Evolutionary conservation across 2,113 vertebrate genomes (phyloP), one percentile per base, ranked within the genome.

Genomic region (Etheostoma spectabile): DNA sequence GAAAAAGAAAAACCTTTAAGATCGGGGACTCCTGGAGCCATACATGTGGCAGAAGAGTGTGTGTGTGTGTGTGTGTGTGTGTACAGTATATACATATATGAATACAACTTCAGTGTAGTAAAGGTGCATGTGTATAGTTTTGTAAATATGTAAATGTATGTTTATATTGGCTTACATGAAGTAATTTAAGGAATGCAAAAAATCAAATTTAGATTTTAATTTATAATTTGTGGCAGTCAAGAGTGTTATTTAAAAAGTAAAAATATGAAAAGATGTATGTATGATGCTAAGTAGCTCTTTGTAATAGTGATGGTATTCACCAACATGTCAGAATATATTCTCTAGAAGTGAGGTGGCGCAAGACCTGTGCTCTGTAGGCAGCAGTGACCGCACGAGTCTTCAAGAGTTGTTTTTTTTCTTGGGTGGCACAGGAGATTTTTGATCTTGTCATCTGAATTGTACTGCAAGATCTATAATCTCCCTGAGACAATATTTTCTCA

Each of bases 141-240:
- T 95, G 94, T 94, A 94, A 87, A 93, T 94, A 92, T 94, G 94
- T 94, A 94, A 90, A 93, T 93, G 85, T 92, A 70, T 93, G 93
- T 95, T 94, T 94, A 95, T 95, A 95, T 91, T 80, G 48, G 92
- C 93, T 91, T 92, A 92, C 88, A 91, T 92, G 77, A 93, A 94
- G 89, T 95, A 94, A 94, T 94, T 95, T 91, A 94, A 94, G 89
- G 91, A 94, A 94, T 94, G 93, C 90, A 89, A 88, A 91, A 91
- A 92, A 93, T 94, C 91, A 87, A 93, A 87, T 91, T 94, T 93
- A 94, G 89, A 94, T 91, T 94, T 92, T 95, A 93, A 95, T 94
- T 95, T 95, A 94, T 93, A 94, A 89, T 85, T 89, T 90, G 92
- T 93, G 92, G 90, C 91, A 91, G 91, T 86, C 64, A 63, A 92